Percentiles rank a stretch among this genome's conserved stretches.
These are phyloP conservation scores for Phalacrocorax pelagicus DNA, from an alignment of 2,113 vertebrate genomes.

Conservation along the genomic window DNA sequence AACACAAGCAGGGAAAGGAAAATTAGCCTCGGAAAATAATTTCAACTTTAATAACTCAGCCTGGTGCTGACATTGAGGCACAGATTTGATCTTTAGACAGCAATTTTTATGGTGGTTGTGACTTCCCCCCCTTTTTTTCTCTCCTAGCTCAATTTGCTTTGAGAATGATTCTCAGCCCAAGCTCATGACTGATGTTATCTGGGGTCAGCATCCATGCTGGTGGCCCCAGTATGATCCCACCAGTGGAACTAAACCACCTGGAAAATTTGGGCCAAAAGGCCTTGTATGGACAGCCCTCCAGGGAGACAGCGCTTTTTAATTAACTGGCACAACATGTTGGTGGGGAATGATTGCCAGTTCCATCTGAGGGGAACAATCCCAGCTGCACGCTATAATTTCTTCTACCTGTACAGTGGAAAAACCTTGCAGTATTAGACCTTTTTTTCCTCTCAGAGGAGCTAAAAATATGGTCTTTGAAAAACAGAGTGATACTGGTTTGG, in stretches of 20 bases:
- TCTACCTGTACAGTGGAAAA: background rate
- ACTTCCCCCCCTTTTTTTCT: background rate
- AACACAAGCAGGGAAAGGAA: background rate
- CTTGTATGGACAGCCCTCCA: background rate
- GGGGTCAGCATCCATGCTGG: background rate
- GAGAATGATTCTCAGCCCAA: background rate
- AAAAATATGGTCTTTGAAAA: background rate
- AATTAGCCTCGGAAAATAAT: conserved; percentile 6
- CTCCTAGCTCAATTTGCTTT: background rate
- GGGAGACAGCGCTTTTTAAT: background rate
- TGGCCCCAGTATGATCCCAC: background rate
- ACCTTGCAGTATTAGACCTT: background rate
- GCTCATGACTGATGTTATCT: background rate
- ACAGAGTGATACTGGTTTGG: background rate
- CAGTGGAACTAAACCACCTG: background rate
- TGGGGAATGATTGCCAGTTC: background rate
- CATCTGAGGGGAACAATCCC: background rate
- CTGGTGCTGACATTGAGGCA: background rate
- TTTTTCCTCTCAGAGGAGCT: background rate
- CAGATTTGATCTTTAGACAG: background rate
- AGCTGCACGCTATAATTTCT: background rate
- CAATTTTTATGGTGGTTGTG: background rate
- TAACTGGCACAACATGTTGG: background rate
- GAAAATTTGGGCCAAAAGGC: background rate
- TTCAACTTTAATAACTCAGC: background rate